Evolutionary conservation across 1,140 invertebrate genomes (phyloP), one percentile per base, ranked within the genome.

Genomic region (Brachystomella parvula): DNA sequence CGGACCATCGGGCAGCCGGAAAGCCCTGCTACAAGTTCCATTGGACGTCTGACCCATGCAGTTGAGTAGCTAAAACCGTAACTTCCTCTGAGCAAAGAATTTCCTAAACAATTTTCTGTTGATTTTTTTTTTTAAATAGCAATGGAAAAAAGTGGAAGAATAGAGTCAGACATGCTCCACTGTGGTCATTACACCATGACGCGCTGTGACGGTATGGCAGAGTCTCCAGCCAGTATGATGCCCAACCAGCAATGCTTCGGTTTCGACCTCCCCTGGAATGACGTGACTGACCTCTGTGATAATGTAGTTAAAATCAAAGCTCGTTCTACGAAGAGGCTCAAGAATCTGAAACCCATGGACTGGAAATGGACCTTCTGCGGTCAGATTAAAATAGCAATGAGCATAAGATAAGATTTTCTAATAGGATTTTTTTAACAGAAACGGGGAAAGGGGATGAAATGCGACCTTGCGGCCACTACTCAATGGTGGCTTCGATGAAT

Each of bases 1-100:
- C 49, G 9, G 49, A 53, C 21, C 24, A 12, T 6, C 12, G 49
- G 21, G 12, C 49, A 53, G 24, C 9, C 3, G 9, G 49, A 53
- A 53, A 9, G 9, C 12, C 12, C 3, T 53, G 49, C 49, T 53
- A 15, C 49, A 15, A 26, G 24, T 53, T 17, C 49, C 12, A 26
- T 53, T 53, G 49, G 49, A 53, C 21, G 3, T 24, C 49, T 15
- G 49, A 53, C 49, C 49, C 49, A 6, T 53, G 49, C 49, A 53
- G 49, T 53, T n/a, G n/a, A n/a, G n/a, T n/a, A n/a, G n/a, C n/a
- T n/a, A 53, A 53, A 24, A 44, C n/a, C n/a, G n/a, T n/a, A n/a
- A n/a, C n/a, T n/a, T n/a, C n/a, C n/a, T n/a, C n/a, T n/a, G n/a
- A n/a, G n/a, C n/a, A n/a, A n/a, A n/a, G n/a, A n/a, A n/a, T n/a